Evolutionary conservation across 2,888 invertebrate species (phyloP).

Genomic region (Aporophyla lueneburgensis): DNA sequence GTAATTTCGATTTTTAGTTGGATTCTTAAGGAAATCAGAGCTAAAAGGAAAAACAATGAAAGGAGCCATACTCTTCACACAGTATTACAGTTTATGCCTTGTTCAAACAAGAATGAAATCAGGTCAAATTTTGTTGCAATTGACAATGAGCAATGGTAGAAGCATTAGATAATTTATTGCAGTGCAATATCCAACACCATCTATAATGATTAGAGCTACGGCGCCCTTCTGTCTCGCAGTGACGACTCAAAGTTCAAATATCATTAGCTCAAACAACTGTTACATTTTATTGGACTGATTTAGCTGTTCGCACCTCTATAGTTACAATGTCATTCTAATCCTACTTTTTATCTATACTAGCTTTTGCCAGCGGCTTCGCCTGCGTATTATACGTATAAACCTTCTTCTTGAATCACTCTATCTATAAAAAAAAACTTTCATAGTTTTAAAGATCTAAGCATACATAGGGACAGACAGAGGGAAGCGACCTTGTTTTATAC

Average conservation of each 20-base stretch:
- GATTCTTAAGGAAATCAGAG: neutral
- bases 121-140: conserved; percentile 46
- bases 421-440: no score
- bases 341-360: no score
- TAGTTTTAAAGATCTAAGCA: no score
- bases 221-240: conserved; percentile 70
- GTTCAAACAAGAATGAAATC: conserved; percentile 32
- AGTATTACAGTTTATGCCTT: conserved; percentile 5
- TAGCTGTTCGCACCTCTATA: conserved; percentile 19
- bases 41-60: neutral
- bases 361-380: no score
- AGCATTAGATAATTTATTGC: conserved; percentile 71
- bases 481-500: no score
- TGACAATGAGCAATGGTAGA: conserved; percentile 54
- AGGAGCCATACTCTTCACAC: conserved; percentile 3
- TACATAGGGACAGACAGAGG: no score
- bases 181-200: conserved; percentile 77
- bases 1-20: neutral
- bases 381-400: no score
- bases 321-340: conserved; percentile 9
- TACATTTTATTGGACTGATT: conserved; percentile 21
- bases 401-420: no score
- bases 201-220: conserved; percentile 77
- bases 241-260: conserved; percentile 63
- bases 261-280: conserved; percentile 57